Evolutionary conservation across 2,888 invertebrate species (phyloP).

Genomic region (Operophtera brumata): DNA sequence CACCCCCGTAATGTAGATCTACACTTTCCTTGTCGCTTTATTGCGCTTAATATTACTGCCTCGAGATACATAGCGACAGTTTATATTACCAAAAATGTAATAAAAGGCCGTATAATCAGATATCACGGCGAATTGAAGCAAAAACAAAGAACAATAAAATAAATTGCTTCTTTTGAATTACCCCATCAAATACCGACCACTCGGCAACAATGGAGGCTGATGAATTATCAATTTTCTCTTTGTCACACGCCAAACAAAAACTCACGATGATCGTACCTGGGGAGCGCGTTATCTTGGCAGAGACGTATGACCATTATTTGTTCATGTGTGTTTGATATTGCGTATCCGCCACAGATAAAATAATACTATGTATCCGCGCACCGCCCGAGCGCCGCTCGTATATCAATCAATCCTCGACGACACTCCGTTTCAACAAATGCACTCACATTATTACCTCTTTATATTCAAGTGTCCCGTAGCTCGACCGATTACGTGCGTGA

Average conservation of each 20-base stretch:
- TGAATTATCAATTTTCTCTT: slow-evolving; percentile 76
- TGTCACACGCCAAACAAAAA: slow-evolving; percentile 73
- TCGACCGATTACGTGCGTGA: too few species aligned
- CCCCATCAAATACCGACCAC: slow-evolving; percentile 59
- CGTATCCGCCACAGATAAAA: too few species aligned
- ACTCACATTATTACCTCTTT: slow-evolving; percentile 35
- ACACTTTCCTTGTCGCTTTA: slow-evolving; percentile 26
- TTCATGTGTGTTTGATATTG: slow-evolving; percentile 58
- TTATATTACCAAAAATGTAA: slow-evolving; percentile 35
- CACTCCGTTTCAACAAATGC: slow-evolving; percentile 53
- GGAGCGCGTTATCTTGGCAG: slow-evolving; percentile 73
- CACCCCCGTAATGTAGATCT: slow-evolving; percentile 29
- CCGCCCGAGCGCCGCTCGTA: slow-evolving; percentile 40
- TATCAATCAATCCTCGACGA: slow-evolving; percentile 66
- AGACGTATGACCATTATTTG: slow-evolving; percentile 73
- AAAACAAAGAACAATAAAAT: slow-evolving; percentile 61
- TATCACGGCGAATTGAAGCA: slow-evolving; percentile 35
- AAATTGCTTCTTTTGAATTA: slow-evolving; percentile 61
- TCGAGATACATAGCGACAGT: slow-evolving; percentile 34
- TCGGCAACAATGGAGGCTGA: slow-evolving; percentile 63
- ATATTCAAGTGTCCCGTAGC: too few species aligned
- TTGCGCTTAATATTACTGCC: slow-evolving; percentile 29
- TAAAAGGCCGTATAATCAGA: slow-evolving; percentile 34
- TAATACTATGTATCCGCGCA: too few species aligned
- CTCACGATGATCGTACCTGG: slow-evolving; percentile 67